These are phyloP conservation scores for Aphodius sticticus DNA, from an alignment of 2,888 invertebrate species.

Conservation along the genomic window DNA sequence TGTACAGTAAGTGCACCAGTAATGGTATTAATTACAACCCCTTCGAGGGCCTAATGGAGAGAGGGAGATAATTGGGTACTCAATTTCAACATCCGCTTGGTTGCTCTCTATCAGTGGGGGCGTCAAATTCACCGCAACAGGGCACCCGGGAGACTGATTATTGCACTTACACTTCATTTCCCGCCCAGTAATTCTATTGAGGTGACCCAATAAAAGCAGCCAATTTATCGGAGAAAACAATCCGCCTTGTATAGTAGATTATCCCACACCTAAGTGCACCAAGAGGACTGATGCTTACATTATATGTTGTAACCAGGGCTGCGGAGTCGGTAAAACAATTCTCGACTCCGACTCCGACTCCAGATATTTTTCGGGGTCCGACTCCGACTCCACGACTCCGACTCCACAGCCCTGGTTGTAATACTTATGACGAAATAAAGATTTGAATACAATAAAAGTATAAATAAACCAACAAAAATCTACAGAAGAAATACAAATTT, in stretches of 20 bases:
- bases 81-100: conserved; percentile 28
- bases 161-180: conserved; percentile 16
- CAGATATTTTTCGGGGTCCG: too few species aligned
- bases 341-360: too few species aligned
- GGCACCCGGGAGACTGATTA: conserved; percentile 11
- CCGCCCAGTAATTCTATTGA: conserved; percentile 15
- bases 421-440: too few species aligned
- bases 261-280: background rate
- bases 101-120: conserved; percentile 24
- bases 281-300: too few species aligned
- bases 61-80: conserved; percentile 28
- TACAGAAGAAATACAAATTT: too few species aligned
- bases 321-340: too few species aligned
- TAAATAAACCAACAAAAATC: too few species aligned
- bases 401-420: too few species aligned
- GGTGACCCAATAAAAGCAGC: background rate
- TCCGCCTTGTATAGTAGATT: background rate
- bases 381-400: too few species aligned
- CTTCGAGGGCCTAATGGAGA: conserved; percentile 23
- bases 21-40: conserved; percentile 29
- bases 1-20: conserved; percentile 13
- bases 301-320: too few species aligned
- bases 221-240: background rate
- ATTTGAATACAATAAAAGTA: too few species aligned
- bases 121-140: background rate